These are phyloP conservation scores for Myripristis murdjan DNA, from an alignment of 2,797 vertebrate genomes.

Conservation along the genomic window DNA sequence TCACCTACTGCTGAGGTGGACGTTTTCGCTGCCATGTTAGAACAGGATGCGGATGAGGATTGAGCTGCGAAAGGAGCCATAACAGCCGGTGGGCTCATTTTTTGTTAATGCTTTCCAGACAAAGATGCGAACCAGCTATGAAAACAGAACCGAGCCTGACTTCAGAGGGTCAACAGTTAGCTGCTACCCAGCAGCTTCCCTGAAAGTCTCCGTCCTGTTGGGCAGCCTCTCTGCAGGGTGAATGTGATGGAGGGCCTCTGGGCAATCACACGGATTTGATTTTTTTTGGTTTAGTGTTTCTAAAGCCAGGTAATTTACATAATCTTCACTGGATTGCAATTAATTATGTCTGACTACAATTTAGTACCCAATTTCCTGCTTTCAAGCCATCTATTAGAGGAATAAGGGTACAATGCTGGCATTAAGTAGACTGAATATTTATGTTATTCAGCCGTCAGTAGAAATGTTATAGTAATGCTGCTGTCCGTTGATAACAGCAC, in stretches of 20 bases:
- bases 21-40: slow-evolving; percentile 57
- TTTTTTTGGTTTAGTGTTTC: slow-evolving; percentile 27
- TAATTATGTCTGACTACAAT: slow-evolving; percentile 58
- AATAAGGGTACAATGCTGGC: slow-evolving; percentile 44
- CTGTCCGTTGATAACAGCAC: slow-evolving; percentile 36
- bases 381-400: slow-evolving; percentile 47
- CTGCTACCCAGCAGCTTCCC: slow-evolving; percentile 37
- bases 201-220: slow-evolving; percentile 44
- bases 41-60: slow-evolving; percentile 71
- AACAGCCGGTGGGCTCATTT: slow-evolving; percentile 54
- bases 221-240: slow-evolving; percentile 7
- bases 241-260: slow-evolving; percentile 13
- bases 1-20: slow-evolving; percentile 72
- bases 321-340: slow-evolving; percentile 55
- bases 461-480: slow-evolving; percentile 55
- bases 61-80: slow-evolving; percentile 51
- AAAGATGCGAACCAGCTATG: slow-evolving; percentile 61
- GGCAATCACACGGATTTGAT: slow-evolving; percentile 7
- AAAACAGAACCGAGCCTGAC: slow-evolving; percentile 30
- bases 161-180: slow-evolving; percentile 21
- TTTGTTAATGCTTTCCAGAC: slow-evolving; percentile 64
- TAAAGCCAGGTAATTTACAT: slow-evolving; percentile 55
- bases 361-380: slow-evolving; percentile 65
- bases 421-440: slow-evolving; percentile 58
- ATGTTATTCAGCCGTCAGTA: slow-evolving; percentile 57